These are phyloP conservation scores for Rhabdomys pumilio DNA, from an alignment of 2,797 vertebrate genomes.

Conservation along the genomic window DNA sequence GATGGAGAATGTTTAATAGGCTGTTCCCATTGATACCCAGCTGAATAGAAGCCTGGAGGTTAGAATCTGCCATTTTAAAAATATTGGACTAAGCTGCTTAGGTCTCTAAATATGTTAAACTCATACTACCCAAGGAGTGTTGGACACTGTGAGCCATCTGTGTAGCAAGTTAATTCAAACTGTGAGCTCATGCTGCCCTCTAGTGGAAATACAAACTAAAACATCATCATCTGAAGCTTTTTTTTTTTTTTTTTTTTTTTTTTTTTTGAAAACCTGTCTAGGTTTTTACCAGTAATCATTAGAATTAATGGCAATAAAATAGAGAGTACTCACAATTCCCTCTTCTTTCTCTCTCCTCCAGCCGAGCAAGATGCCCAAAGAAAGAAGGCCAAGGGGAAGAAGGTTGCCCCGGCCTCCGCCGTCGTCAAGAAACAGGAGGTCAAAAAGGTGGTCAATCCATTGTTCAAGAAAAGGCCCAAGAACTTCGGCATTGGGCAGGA, in stretches of 20 bases:
- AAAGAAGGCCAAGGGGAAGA: no score
- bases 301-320: background rate
- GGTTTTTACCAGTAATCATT: background rate
- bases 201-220: background rate
- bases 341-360: no score
- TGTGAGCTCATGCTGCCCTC: conserved; percentile 67
- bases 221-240: background rate
- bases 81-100: conserved; percentile 71
- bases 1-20: conserved; percentile 68
- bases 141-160: conserved; percentile 70
- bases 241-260: background rate
- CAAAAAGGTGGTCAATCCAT: no score
- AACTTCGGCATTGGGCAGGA: no score
- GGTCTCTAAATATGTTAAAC: conserved; percentile 65
- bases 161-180: background rate
- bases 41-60: conserved; percentile 78
- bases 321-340: background rate
- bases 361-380: no score
- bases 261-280: background rate
- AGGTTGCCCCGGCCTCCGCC: no score
- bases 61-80: conserved; percentile 76
- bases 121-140: background rate
- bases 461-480: no score
- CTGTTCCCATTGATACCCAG: conserved; percentile 61
- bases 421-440: no score